Conservation (phyloP, 2,797 vertebrate genomes). For the Pampus argenteus region DNA sequence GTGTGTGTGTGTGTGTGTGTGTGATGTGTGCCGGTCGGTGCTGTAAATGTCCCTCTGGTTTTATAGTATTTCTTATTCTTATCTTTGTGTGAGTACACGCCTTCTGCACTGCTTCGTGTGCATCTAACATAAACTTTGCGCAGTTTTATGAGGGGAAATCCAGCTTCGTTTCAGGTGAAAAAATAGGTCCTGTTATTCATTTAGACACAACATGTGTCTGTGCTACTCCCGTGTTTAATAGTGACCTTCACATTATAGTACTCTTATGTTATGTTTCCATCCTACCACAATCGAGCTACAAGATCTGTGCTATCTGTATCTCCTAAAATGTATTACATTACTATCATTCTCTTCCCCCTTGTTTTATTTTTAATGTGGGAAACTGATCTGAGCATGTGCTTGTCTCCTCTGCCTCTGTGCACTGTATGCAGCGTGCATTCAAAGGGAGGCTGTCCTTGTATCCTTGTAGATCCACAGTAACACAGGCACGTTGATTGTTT, state of each 20-base stretch:
- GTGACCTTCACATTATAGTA: slow-evolving; percentile 39
- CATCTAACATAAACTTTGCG: neutral
- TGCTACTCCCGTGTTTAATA: neutral
- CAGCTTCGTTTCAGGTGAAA: neutral
- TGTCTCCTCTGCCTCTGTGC: slow-evolving; percentile 26
- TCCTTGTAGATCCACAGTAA: slow-evolving; percentile 30
- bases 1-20: no score
- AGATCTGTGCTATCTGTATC: slow-evolving; percentile 45
- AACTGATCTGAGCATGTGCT: slow-evolving; percentile 43
- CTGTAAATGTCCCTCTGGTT: no score
- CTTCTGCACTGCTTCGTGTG: neutral
- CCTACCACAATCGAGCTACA: slow-evolving; percentile 10
- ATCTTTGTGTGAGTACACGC: neutral
- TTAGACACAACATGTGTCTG: neutral
- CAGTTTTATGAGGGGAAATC: neutral
- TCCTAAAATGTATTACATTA: slow-evolving; percentile 33
- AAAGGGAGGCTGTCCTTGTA: slow-evolving; percentile 42
- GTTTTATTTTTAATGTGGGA: slow-evolving; percentile 46
- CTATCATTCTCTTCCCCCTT: slow-evolving; percentile 11
- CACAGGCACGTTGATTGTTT: slow-evolving; percentile 3
- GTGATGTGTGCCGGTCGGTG: no score
- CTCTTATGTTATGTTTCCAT: neutral
- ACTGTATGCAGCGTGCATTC: neutral
- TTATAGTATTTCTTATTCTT: no score
- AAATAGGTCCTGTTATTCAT: neutral